Evolutionary conservation across 1,140 invertebrate species (phyloP), one percentile per base, ranked within the genome.

Genomic region (Sycophaga agraensis): DNA sequence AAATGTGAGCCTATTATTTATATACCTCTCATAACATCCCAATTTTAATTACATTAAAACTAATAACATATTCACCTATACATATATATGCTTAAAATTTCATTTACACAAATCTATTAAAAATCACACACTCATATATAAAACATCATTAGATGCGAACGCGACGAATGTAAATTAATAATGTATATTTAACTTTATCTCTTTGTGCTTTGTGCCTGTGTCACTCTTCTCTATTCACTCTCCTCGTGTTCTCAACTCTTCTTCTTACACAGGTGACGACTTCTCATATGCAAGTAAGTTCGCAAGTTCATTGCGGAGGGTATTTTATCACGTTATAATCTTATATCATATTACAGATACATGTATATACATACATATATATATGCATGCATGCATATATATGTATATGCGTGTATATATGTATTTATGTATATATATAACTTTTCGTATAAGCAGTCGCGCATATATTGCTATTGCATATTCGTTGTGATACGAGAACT

Each of bases 251-350:
- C 34, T 40, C 50, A 42, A 56, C 60, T 56, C 31, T 34, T n/a
- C 53, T 63, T 45, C 54, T 51, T 12, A 53, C 49, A 59, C 59
- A 81, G 79, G 78, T 78, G 77, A 80, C 68, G 78, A 79, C 74
- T 78, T 76, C 78, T 76, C 75, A 70, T 78, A 79, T 55, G 35
- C 76, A 80, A 79, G 77, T 81, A 80, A 81, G 78, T 80, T 69
- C 64, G 64, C 57, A 66, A 66, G 51, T 62, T 37, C 62, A 66
- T 54, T 43, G 53, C 53, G 59, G 51, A 69, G 63, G 60, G 26
- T 45, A 58, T 26, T 51, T 56, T 17, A 49, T 63, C n/a, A n/a
- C n/a, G n/a, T n/a, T n/a, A n/a, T n/a, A n/a, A n/a, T n/a, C n/a
- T n/a, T n/a, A n/a, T n/a, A n/a, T n/a, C n/a, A n/a, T n/a, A 46